Conservation (phyloP, 2,797 vertebrate species). For the Bryconaethiops microstoma region DNA sequence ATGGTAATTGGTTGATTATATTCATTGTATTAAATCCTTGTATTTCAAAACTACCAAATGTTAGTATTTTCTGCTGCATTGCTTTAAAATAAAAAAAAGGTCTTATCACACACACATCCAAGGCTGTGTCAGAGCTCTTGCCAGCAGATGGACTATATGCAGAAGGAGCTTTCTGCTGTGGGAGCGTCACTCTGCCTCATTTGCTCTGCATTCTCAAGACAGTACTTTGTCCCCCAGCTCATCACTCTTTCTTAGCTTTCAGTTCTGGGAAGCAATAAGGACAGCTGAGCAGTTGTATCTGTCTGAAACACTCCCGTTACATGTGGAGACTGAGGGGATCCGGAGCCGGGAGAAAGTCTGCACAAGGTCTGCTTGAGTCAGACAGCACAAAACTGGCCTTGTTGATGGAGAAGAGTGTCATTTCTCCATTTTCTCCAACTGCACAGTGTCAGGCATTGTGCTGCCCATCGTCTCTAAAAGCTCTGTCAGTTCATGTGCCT, state of each 20-base stretch:
- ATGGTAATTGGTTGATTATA: no score
- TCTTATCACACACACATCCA: conserved; percentile 4
- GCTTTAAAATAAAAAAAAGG: neutral
- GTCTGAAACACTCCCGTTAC: conserved; percentile 36
- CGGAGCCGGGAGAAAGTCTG: conserved; percentile 54
- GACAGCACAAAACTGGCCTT: conserved; percentile 67
- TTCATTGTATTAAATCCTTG: no score
- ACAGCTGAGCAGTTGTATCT: conserved; percentile 39
- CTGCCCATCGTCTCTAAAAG: conserved; percentile 22
- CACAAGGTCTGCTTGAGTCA: conserved; percentile 56
- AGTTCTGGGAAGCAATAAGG: conserved; percentile 36
- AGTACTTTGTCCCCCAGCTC: conserved; percentile 35
- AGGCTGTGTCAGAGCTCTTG: conserved; percentile 21
- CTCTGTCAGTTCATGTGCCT: conserved; percentile 36
- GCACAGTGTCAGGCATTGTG: conserved; percentile 68
- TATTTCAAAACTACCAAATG: neutral
- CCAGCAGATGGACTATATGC: conserved; percentile 13
- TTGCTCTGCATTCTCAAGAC: conserved; percentile 33
- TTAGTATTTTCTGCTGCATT: neutral
- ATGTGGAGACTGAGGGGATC: conserved; percentile 51
- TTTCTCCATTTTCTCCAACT: conserved; percentile 39
- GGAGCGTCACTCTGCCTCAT: neutral
- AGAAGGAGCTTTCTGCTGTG: conserved; percentile 23
- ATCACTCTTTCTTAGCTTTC: conserved; percentile 34
- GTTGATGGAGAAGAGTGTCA: conserved; percentile 56